phyloP scores from a whole-genome alignment of 2,797 vertebrate genomes.

The Chloroceryle inda region DNA sequence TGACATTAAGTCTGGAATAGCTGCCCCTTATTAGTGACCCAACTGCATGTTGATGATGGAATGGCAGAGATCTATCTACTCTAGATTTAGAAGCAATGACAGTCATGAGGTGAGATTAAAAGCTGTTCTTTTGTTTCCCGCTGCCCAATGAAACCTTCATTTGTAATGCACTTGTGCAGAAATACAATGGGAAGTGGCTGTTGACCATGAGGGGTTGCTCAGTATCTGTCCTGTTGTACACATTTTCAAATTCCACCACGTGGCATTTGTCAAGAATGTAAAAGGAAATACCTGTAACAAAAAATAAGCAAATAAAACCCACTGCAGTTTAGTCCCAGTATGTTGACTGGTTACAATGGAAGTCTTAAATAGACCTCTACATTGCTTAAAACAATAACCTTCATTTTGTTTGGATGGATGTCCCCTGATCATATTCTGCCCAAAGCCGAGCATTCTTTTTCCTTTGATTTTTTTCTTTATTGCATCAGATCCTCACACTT shows the following conservation, averaged over 20 bases:
- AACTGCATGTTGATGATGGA: background rate
- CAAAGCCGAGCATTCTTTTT: background rate
- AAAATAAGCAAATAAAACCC: too few relatives aligned
- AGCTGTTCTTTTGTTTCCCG: background rate
- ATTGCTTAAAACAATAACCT: background rate
- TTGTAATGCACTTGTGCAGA: background rate
- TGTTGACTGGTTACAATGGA: rapidly evolving
- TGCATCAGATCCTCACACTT: background rate
- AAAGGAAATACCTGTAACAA: background rate
- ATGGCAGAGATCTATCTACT: background rate
- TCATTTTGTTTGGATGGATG: background rate
- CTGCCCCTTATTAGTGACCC: background rate
- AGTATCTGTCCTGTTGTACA: background rate
- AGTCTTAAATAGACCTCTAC: background rate
- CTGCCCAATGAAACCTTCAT: background rate
- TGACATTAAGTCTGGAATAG: background rate
- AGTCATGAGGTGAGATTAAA: background rate
- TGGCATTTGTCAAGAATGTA: background rate
- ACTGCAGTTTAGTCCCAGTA: background rate
- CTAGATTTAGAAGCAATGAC: background rate
- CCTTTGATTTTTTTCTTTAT: background rate
- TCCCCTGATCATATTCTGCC: background rate
- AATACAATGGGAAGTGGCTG: background rate
- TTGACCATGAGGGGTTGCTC: background rate
- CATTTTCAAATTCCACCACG: background rate